Conservation (phyloP, 2,888 invertebrate genomes). For the Sisyra terminalis region DNA sequence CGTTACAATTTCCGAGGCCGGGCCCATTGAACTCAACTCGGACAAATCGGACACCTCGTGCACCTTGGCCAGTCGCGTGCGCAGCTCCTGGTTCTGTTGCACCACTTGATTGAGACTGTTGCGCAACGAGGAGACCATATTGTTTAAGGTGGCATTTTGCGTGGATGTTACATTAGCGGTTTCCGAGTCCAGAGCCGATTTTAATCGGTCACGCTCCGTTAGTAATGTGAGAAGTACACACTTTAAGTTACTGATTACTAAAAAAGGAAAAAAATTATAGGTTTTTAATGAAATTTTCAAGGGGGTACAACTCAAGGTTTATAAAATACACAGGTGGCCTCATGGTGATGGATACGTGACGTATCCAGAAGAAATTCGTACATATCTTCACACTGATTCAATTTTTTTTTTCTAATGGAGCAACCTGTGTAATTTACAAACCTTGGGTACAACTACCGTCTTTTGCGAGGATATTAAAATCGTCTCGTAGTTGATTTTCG, state of each 20-base stretch:
- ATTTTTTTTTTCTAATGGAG: too few species aligned
- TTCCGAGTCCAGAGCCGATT: slow-evolving; percentile 38
- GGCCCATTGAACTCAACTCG: slow-evolving; percentile 38
- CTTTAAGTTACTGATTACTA: slow-evolving; percentile 33
- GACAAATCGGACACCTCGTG: slow-evolving; percentile 46
- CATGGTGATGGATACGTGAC: too few species aligned
- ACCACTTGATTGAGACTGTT: slow-evolving; percentile 46
- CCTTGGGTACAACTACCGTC: slow-evolving; percentile 29
- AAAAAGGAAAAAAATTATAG: too few species aligned
- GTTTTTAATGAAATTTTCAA: too few species aligned
- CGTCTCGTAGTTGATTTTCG: slow-evolving; percentile 27
- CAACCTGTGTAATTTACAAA: too few species aligned
- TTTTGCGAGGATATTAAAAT: slow-evolving; percentile 51
- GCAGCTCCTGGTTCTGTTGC: slow-evolving; percentile 60
- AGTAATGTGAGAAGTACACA: slow-evolving; percentile 26
- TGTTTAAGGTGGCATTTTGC: slow-evolving; percentile 22
- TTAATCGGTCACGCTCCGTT: slow-evolving; percentile 42
- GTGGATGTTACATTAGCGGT: slow-evolving; percentile 19
- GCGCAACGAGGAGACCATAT: slow-evolving; percentile 34
- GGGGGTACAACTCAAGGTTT: too few species aligned
- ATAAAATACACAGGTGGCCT: too few species aligned
- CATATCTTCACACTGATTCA: too few species aligned
- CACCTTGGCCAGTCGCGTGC: slow-evolving; percentile 40
- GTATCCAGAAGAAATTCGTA: too few species aligned
- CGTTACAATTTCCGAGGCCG: slow-evolving; percentile 27